A percentile compares a stretch with the other conserved stretches of the same genome.
phyloP scores from a whole-genome alignment of 2,113 vertebrate species.

The Tursiops truncatus region DNA sequence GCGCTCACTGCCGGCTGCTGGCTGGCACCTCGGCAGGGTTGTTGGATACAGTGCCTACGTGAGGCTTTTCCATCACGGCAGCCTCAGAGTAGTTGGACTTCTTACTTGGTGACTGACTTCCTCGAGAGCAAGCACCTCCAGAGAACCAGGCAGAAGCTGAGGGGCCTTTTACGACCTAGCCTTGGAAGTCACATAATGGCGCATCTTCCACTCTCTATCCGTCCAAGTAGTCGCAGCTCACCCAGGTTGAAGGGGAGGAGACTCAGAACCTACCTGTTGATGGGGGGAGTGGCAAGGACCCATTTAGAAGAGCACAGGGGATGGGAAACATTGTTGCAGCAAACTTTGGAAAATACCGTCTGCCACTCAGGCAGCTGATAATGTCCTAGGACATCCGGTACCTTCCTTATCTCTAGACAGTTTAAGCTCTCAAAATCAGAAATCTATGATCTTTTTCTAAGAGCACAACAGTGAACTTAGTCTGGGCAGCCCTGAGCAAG shows the following conservation, averaged over 20 bases:
- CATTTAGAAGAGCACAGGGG: background rate
- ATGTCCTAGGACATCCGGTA: background rate
- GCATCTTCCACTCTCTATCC: background rate
- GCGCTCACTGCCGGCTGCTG: background rate
- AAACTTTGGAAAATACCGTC: background rate
- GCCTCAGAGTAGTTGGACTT: background rate
- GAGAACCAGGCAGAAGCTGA: background rate
- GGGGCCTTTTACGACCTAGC: background rate
- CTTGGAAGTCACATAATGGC: background rate
- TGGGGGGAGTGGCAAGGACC: background rate
- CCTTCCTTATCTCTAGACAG: background rate
- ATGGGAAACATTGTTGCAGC: background rate
- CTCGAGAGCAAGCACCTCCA: background rate
- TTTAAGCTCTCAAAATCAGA: background rate
- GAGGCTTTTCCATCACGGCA: background rate
- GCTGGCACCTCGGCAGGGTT: background rate
- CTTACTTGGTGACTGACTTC: background rate
- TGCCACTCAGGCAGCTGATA: background rate
- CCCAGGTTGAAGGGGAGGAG: background rate
- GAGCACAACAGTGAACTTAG: background rate
- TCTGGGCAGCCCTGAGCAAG: background rate
- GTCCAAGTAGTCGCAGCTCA: background rate
- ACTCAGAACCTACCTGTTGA: background rate
- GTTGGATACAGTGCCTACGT: accelerated
- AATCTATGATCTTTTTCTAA: background rate